A percentile compares a stretch with the other conserved stretches of the same genome.
phyloP scores from a whole-genome alignment of 1,140 invertebrate genomes.

The Brachionus calyciflorus region DNA sequence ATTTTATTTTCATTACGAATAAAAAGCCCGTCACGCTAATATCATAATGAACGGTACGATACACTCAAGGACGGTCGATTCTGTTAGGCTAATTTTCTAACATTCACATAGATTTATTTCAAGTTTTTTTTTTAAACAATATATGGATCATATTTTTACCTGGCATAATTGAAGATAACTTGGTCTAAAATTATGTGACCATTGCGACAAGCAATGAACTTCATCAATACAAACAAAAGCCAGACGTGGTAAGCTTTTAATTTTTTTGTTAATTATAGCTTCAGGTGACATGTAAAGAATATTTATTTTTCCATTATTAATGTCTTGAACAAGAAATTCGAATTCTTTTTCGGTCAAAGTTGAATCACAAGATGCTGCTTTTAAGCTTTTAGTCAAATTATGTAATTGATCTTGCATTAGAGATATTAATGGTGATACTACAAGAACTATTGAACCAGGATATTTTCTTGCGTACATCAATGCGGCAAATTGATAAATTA shows the following conservation, averaged over 20 bases:
- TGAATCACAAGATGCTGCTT: slow-evolving; percentile 72
- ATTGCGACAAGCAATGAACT: slow-evolving; percentile 94
- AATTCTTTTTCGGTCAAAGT: not conserved
- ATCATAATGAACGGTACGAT: no score
- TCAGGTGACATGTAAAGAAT: slow-evolving; percentile 35
- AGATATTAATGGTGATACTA: slow-evolving; percentile 70
- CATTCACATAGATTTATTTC: no score
- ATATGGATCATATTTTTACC: not conserved
- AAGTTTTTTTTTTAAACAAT: not conserved
- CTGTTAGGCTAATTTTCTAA: no score
- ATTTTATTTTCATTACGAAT: no score
- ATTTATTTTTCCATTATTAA: slow-evolving; percentile 29
- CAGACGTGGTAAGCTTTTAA: slow-evolving; percentile 62
- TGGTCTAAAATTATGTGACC: slow-evolving; percentile 96
- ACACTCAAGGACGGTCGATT: no score
- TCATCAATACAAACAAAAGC: slow-evolving; percentile 80
- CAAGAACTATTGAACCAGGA: slow-evolving; percentile 63
- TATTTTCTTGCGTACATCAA: slow-evolving; percentile 11
- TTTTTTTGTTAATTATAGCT: slow-evolving; percentile 70
- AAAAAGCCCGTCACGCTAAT: no score
- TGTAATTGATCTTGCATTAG: slow-evolving; percentile 67
- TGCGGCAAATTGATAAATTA: slow-evolving; percentile 39
- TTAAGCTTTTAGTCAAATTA: slow-evolving; percentile 62
- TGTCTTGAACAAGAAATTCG: slow-evolving; percentile 4
- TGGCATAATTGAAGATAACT: slow-evolving; percentile 75